Conservation (phyloP, 2,888 invertebrate species). For the Falcaria lacertinaria region DNA sequence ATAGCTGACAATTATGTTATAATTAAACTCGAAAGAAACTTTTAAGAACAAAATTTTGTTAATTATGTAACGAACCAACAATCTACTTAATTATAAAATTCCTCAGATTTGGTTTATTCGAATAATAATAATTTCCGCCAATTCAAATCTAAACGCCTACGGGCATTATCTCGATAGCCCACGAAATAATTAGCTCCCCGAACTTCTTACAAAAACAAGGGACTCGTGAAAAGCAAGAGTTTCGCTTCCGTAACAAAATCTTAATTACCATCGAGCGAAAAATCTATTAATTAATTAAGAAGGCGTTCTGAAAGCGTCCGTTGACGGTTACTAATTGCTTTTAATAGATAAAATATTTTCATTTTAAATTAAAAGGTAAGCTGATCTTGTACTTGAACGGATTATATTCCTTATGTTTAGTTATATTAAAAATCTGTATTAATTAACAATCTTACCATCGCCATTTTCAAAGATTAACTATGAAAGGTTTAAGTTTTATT, state of each 20-base stretch:
- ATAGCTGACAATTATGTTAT: no score
- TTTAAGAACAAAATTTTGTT: no score
- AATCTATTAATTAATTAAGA: constrained; percentile 24
- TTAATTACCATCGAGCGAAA: constrained; percentile 14
- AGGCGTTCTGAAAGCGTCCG: constrained; percentile 11
- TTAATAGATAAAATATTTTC: background rate
- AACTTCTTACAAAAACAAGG: constrained; percentile 43
- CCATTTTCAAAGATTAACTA: no score
- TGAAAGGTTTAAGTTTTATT: no score
- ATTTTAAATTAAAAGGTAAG: background rate
- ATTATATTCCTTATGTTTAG: no score
- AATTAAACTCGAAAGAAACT: no score
- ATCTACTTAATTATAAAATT: background rate
- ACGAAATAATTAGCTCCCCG: constrained; percentile 48
- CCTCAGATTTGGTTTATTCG: background rate
- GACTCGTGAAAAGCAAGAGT: constrained; percentile 34
- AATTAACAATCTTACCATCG: no score
- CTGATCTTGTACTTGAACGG: no score
- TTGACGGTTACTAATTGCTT: constrained; percentile 8
- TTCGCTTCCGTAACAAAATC: constrained; percentile 6
- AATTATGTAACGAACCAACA: no score
- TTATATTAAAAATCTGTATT: no score
- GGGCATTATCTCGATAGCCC: constrained; percentile 49
- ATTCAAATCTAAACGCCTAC: constrained; percentile 14
- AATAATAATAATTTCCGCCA: constrained; percentile 6